These are phyloP conservation scores for Mythimna impura DNA, from an alignment of 2,888 invertebrate species.

Conservation along the genomic window DNA sequence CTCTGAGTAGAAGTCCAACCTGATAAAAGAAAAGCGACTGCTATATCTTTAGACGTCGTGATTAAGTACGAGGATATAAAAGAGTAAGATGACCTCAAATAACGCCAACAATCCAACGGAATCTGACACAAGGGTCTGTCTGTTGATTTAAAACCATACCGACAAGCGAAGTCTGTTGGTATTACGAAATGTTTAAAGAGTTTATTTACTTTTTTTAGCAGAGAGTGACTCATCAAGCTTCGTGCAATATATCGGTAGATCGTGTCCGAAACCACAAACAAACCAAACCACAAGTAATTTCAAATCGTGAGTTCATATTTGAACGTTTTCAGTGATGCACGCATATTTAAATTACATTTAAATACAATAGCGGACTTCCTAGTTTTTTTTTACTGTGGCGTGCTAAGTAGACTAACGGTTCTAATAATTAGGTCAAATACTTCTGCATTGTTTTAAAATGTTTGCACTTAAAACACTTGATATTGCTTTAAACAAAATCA, in stretches of 20 bases:
- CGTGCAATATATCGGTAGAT: conserved; percentile 20
- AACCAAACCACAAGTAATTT: conserved; percentile 34
- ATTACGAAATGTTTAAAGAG: conserved; percentile 20
- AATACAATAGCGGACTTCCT: conserved; percentile 42
- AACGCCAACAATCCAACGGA: conserved; percentile 22
- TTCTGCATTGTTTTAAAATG: not conserved
- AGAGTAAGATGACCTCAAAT: conserved; percentile 4
- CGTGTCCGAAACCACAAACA: conserved; percentile 20
- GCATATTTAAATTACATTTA: conserved; percentile 39
- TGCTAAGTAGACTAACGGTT: conserved; percentile 29
- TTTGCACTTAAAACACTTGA: conserved; percentile 9
- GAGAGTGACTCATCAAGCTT: conserved; percentile 39
- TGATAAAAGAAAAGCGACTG: conserved; percentile 72
- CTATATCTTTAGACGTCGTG: conserved; percentile 21
- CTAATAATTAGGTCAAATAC: conserved; percentile 17
- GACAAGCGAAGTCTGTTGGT: not conserved
- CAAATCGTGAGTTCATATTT: conserved; percentile 44
- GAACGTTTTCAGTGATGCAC: conserved; percentile 49
- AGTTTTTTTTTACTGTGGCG: conserved; percentile 16
- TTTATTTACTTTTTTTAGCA: not conserved
- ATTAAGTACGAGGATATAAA: not conserved
- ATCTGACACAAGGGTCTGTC: conserved; percentile 12
- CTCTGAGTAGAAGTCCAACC: conserved; percentile 93
- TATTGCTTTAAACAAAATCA: not conserved
- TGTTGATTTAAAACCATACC: conserved; percentile 18